These are phyloP conservation scores for Bufotes viridis DNA, from an alignment of 2,797 vertebrate genomes.

Conservation along the genomic window DNA sequence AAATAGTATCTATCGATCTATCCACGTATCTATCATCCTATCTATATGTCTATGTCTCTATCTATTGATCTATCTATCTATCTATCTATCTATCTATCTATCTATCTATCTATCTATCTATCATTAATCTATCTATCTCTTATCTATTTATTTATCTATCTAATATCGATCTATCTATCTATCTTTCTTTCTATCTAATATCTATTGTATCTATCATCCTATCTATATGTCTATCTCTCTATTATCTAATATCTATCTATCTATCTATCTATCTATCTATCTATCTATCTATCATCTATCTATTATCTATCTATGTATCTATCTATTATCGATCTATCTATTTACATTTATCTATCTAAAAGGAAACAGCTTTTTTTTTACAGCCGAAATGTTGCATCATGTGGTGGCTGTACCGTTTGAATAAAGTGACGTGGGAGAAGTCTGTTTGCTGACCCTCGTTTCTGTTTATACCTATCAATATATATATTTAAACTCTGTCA, in stretches of 20 bases:
- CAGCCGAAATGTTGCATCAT: no score
- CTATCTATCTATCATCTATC: conserved; percentile 3
- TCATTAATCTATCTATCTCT: background rate
- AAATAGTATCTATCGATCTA: no score
- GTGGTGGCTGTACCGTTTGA: no score
- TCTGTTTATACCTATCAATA: background rate
- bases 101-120: conserved; percentile 1
- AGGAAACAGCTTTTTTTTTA: no score
- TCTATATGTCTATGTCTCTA: background rate
- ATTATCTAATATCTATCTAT: background rate
- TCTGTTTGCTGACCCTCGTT: background rate
- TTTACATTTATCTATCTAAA: background rate
- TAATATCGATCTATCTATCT: background rate
- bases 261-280: background rate
- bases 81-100: conserved; percentile 15
- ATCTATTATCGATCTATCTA: background rate
- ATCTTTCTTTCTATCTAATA: background rate
- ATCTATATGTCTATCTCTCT: background rate
- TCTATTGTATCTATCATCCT: background rate
- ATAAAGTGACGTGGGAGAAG: no score
- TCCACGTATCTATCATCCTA: no score
- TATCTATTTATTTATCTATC: no score
- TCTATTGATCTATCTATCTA: background rate
- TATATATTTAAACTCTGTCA: background rate
- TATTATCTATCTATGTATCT: background rate